Evolutionary conservation across 2,888 invertebrate genomes (phyloP), one percentile per base, ranked within the genome.

Genomic region (Pocota personata): DNA sequence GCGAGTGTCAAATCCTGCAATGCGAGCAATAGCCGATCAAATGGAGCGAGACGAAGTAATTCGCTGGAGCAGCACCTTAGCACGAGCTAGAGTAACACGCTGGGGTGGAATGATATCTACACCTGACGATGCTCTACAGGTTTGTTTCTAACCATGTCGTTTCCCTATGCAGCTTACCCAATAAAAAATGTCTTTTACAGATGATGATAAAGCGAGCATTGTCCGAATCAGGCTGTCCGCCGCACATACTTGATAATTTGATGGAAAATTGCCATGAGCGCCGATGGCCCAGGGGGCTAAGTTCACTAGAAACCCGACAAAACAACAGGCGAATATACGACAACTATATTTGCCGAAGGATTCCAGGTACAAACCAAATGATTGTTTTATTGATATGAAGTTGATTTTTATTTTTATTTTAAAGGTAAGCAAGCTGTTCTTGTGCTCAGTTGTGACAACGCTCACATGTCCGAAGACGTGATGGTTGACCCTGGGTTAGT

Each of bases 51-150:
- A 98, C 90, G 98, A 98, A 92, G 97, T 98, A 77, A 94, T 97
- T 43, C 94, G 97, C 89, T 98, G 98, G 98, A 97, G 97, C 55
- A 95, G 95, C 88, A 95, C 97, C 0, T 93, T 98, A 57, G 94
- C 97, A 0, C 93, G 97, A 55, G 98, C 98, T 16, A 93, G 98
- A 80, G 98, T 99, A 52, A 98, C 98, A 0, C 94, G 98, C 77
- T 99, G 98, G 99, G 99, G 98, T 71, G 98, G 98, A 73, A 98
- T 99, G 98, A 99, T 99, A 90, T 98, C 98, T 30, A 99, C 99
- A 10, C 99, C 99, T 0, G 98, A 99, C 91, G 97, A 97, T 92
- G 96, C 97, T 67, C 93, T 98, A 88, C 97, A 97, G 95, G 97
- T 97, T 91, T 90, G 87, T 37, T 57, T 67, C 14, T 30, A 57